phyloP scores from a whole-genome alignment of 2,797 vertebrate genomes.

The Coracias cyanogaster region DNA sequence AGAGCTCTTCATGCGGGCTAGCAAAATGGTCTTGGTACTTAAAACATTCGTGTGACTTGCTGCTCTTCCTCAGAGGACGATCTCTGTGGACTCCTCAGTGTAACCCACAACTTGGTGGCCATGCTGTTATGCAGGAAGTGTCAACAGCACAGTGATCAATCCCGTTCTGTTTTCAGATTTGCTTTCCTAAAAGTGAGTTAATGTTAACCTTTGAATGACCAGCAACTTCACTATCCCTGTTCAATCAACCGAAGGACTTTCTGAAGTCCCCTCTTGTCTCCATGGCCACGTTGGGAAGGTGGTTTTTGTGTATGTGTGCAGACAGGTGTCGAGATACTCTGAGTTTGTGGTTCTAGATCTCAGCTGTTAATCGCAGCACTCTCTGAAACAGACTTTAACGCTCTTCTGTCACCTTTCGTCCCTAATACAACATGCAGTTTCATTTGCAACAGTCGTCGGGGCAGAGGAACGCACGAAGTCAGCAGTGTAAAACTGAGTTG shows the following conservation, averaged over 20 bases:
- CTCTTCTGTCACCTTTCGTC: not conserved
- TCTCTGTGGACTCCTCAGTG: not conserved
- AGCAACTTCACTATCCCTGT: not conserved
- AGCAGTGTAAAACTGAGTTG: not conserved
- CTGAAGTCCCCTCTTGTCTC: not conserved
- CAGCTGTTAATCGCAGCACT: not conserved
- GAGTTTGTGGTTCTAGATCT: not conserved
- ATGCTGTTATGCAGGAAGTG: not conserved
- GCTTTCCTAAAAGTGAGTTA: not conserved
- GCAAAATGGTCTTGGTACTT: not conserved
- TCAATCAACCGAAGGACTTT: not conserved
- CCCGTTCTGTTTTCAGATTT: not conserved
- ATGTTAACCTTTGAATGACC: accelerated
- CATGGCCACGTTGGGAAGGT: accelerated
- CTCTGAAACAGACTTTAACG: not conserved
- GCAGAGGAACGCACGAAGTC: not conserved
- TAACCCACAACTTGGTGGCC: not conserved
- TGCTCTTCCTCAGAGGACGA: not conserved
- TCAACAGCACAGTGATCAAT: not conserved
- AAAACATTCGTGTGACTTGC: accelerated
- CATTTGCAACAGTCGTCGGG: not conserved
- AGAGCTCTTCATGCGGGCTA: not conserved
- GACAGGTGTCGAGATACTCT: too few species aligned
- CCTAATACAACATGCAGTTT: not conserved
- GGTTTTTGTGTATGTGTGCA: too few species aligned